phyloP scores from a whole-genome alignment of 37 sponge, comb jelly and placozoan species.

The Eunapius fragilis region DNA sequence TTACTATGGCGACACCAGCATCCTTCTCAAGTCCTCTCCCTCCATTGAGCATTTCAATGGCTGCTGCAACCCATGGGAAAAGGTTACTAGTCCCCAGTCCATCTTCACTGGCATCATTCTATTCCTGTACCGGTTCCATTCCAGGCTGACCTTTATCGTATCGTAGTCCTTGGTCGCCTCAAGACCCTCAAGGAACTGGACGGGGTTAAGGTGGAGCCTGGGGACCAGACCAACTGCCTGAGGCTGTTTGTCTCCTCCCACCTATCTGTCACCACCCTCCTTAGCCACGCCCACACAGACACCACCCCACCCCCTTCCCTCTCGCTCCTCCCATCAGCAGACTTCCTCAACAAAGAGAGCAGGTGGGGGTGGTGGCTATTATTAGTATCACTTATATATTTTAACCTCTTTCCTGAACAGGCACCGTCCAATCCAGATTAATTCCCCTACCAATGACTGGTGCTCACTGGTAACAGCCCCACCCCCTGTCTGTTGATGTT shows the following conservation, averaged over 20 bases:
- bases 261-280: constrained; percentile 72
- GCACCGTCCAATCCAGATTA: constrained; percentile 29
- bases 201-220: constrained; percentile 42
- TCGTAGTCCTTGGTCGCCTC: constrained; percentile 47
- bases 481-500: not conserved
- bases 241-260: constrained; percentile 40
- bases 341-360: constrained; percentile 27
- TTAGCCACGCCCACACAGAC: constrained; percentile 40
- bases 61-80: constrained; percentile 82
- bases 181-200: constrained; percentile 44
- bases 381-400: no score
- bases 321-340: constrained; percentile 58
- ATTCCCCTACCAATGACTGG: not conserved
- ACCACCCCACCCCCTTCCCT: constrained; percentile 35
- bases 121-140: not conserved
- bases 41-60: constrained; percentile 55
- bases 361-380: constrained; percentile 14
- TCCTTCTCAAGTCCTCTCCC: constrained; percentile 74
- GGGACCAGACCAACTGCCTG: constrained; percentile 40
- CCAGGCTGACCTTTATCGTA: constrained; percentile 15
- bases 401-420: not conserved
- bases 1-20: constrained; percentile 32
- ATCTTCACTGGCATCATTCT: not conserved
- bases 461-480: not conserved
- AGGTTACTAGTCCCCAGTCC: constrained; percentile 26